Conservation (phyloP, 1,140 invertebrate species). For the Drosophila erecta region DNA sequence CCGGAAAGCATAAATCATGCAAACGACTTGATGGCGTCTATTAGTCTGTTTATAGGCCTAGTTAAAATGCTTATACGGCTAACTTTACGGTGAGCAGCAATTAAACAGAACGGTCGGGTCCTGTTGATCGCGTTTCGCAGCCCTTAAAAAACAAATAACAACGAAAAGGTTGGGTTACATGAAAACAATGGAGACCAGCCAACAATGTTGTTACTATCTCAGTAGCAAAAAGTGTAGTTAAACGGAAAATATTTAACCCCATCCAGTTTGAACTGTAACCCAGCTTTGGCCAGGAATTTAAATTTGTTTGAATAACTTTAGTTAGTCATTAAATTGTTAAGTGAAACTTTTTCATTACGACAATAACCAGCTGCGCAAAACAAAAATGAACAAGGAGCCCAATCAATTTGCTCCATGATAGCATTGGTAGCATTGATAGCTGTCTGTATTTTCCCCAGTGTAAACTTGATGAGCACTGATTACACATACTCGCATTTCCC, state of each 20-base stretch:
- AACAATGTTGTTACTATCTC: not conserved
- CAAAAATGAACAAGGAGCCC: conserved; percentile 7
- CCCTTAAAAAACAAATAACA: conserved; percentile 15
- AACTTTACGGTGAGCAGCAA: conserved; percentile 72
- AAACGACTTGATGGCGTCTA: conserved; percentile 74
- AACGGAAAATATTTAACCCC: not conserved
- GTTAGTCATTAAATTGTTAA: too few relatives aligned
- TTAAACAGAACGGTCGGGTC: conserved; percentile 56
- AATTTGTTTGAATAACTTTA: too few relatives aligned
- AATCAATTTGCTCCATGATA: conserved; percentile 28
- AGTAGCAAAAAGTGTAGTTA: too few relatives aligned
- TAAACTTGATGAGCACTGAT: conserved; percentile 77
- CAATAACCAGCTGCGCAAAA: conserved; percentile 2
- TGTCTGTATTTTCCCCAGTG: conserved; percentile 51
- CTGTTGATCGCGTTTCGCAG: conserved; percentile 28
- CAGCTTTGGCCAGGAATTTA: too few relatives aligned
- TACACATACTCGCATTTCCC: conserved; percentile 59
- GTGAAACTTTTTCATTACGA: too few relatives aligned
- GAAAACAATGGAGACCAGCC: conserved; percentile 4
- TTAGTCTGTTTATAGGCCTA: conserved; percentile 71
- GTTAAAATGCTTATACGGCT: conserved; percentile 74
- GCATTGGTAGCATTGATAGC: conserved; percentile 28
- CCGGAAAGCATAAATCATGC: conserved; percentile 64
- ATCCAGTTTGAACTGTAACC: not conserved
- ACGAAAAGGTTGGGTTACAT: conserved; percentile 26